Conservation (phyloP, 2,797 vertebrate genomes). For the Rhincodon typus region DNA sequence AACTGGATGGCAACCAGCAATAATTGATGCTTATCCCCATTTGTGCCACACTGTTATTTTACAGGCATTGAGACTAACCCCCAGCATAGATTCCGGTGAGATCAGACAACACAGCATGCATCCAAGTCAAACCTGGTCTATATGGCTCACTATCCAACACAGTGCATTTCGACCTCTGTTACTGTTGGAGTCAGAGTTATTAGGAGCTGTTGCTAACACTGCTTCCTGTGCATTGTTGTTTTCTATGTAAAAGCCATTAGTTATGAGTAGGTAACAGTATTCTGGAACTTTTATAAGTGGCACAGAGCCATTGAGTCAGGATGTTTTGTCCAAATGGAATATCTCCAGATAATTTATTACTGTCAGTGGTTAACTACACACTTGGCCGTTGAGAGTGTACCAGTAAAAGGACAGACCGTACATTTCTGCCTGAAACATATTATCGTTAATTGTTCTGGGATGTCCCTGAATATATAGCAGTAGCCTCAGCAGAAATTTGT, state of each 20-base stretch:
- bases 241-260: not conserved
- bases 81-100: not conserved
- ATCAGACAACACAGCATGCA: not conserved
- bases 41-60: no score
- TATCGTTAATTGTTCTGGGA: constrained; percentile 16
- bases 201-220: not conserved
- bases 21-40: not conserved
- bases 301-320: not conserved
- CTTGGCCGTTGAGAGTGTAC: not conserved
- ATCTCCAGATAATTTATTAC: constrained; percentile 12
- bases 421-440: constrained; percentile 21
- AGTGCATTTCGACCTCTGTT: not conserved
- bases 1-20: not conserved
- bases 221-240: not conserved
- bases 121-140: not conserved
- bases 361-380: constrained; percentile 19
- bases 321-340: constrained; percentile 20
- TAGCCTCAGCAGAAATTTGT: constrained; percentile 26
- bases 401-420: constrained; percentile 22
- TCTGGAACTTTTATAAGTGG: not conserved
- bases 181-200: not conserved
- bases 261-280: not conserved
- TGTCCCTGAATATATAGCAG: constrained; percentile 27
- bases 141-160: not conserved
- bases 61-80: not conserved